These are phyloP conservation scores for Macrophya alboannulata DNA, from an alignment of 2,888 invertebrate species.

Conservation along the genomic window DNA sequence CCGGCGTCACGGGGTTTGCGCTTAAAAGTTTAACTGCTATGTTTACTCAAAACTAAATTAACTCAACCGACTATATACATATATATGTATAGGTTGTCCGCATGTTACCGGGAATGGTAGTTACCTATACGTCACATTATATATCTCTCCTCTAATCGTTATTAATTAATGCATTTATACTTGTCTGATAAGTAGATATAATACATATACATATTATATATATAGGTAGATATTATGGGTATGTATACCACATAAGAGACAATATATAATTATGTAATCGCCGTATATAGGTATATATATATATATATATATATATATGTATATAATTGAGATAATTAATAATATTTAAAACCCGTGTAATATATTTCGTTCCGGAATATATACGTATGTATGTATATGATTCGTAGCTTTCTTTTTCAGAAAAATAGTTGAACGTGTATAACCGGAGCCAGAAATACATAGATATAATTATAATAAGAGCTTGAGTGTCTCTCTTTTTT, in stretches of 20 bases:
- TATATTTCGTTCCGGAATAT: background rate
- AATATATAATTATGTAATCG: background rate
- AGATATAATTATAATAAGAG: constrained; percentile 1
- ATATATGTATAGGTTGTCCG: constrained; percentile 1
- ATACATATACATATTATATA: background rate
- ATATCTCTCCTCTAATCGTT: constrained; percentile 5
- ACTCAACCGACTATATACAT: constrained; percentile 58
- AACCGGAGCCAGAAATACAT: background rate
- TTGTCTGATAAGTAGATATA: background rate
- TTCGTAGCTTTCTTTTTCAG: background rate
- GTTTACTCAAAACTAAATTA: constrained; percentile 63
- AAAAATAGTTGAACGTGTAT: background rate
- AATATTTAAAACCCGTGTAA: background rate
- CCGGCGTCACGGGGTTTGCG: constrained; percentile 50
- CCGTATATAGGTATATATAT: background rate
- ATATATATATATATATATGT: background rate
- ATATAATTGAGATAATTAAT: background rate
- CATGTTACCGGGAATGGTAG: constrained; percentile 58
- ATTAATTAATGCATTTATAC: constrained; percentile 48
- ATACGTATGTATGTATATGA: background rate
- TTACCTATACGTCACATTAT: background rate
- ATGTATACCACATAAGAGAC: background rate
- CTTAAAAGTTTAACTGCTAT: constrained; percentile 61
- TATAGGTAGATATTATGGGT: background rate
- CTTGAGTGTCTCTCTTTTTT: background rate